Percentiles rank a stretch among this genome's conserved stretches.
phyloP scores from a whole-genome alignment of 2,113 vertebrate genomes.

The Sminthopsis crassicaudata region DNA sequence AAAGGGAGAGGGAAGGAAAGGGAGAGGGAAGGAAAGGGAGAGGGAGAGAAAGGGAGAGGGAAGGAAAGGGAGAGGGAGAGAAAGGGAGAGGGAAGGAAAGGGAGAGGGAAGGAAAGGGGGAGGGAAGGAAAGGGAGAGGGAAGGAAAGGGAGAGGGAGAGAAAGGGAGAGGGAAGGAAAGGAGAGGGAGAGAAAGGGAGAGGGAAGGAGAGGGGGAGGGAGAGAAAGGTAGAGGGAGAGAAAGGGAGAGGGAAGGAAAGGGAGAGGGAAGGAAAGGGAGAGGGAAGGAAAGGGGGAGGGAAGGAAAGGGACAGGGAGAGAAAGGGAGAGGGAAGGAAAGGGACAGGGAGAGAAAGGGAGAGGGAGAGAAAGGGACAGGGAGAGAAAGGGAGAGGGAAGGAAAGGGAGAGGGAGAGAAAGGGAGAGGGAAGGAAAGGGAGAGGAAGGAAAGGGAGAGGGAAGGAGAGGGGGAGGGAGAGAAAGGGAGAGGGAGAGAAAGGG shows the following conservation, averaged over 20 bases:
- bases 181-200: slow-evolving; percentile 3
- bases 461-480: no score
- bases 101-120: no score
- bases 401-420: background rate
- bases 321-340: accelerated
- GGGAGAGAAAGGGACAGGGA: background rate
- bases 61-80: no score
- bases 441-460: no score
- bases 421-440: no score
- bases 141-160: background rate
- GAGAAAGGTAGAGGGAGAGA: no score
- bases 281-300: no score
- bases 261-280: accelerated
- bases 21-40: background rate
- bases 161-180: background rate
- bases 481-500: no score
- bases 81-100: no score
- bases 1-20: background rate
- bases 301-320: background rate
- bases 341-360: background rate
- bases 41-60: background rate
- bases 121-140: no score
- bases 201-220: no score
- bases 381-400: background rate
- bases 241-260: no score